These are phyloP conservation scores for Orthosia incerta DNA, from an alignment of 2,888 invertebrate species.

Conservation along the genomic window DNA sequence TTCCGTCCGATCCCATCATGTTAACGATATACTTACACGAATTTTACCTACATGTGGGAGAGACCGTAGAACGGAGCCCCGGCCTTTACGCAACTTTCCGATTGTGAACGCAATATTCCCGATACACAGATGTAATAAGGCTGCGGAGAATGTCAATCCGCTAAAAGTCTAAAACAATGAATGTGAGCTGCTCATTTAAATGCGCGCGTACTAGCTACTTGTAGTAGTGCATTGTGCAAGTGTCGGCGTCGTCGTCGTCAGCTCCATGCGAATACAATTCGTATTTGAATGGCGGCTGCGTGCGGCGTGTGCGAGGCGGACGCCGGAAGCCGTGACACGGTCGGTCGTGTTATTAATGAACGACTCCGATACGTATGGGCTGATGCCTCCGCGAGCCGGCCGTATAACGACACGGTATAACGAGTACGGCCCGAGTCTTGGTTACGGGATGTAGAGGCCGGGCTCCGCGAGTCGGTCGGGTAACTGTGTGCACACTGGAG, in stretches of 20 bases:
- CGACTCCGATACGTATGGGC: constrained; percentile 78
- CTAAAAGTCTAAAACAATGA: constrained; percentile 70
- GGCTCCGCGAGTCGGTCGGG: constrained; percentile 61
- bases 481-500: constrained; percentile 67
- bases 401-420: constrained; percentile 59
- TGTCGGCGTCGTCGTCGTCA: constrained; percentile 64
- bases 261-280: constrained; percentile 84
- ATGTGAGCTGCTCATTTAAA: constrained; percentile 68
- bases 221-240: constrained; percentile 77
- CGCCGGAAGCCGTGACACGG: constrained; percentile 87
- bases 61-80: constrained; percentile 54
- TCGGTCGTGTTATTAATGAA: constrained; percentile 87
- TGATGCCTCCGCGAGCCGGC: constrained; percentile 71
- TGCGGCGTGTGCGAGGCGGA: constrained; percentile 68
- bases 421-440: constrained; percentile 52
- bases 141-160: constrained; percentile 59
- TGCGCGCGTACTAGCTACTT: constrained; percentile 69
- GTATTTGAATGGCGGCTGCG: constrained; percentile 82
- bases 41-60: constrained; percentile 73
- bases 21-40: constrained; percentile 75
- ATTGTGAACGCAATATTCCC: constrained; percentile 54
- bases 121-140: constrained; percentile 59
- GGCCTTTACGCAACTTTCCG: constrained; percentile 65
- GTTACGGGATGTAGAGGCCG: constrained; percentile 41
- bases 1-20: constrained; percentile 79